phyloP scores from a whole-genome alignment of 2,888 invertebrate genomes.

The Eulithis prunata region DNA sequence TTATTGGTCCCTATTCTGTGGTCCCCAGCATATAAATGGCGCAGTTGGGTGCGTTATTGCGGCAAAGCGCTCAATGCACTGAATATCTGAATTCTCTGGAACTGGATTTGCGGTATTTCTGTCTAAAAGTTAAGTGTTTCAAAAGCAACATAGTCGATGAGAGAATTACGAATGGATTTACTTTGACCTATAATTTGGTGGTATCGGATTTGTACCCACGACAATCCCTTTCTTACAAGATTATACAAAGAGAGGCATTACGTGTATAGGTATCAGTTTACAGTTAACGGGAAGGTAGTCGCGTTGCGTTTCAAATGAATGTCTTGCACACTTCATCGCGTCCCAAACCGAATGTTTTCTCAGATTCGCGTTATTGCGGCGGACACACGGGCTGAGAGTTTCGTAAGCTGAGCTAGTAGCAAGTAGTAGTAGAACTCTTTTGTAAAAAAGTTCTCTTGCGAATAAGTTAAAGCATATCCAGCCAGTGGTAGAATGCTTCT shows the following conservation, averaged over 20 bases:
- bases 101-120: slow-evolving; percentile 2
- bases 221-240: no score
- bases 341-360: slow-evolving; percentile 54
- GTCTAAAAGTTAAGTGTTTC: no score
- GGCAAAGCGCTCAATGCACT: slow-evolving; percentile 13
- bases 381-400: slow-evolving; percentile 25
- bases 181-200: no score
- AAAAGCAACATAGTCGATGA: no score
- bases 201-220: no score
- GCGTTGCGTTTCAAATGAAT: slow-evolving; percentile 51
- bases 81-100: slow-evolving; percentile 16
- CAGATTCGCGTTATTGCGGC: slow-evolving; percentile 47
- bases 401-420: background rate
- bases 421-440: background rate
- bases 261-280: background rate
- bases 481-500: no score
- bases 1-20: no score
- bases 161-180: no score
- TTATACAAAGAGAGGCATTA: background rate
- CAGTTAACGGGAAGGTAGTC: background rate
- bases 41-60: slow-evolving; percentile 10
- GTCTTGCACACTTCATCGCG: slow-evolving; percentile 56
- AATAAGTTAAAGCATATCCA: no score
- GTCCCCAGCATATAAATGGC: slow-evolving; percentile 1
- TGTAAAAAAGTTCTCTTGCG: no score